Evolutionary conservation across 2,888 invertebrate species (phyloP).

Genomic region (Nemotelus pantherinus): DNA sequence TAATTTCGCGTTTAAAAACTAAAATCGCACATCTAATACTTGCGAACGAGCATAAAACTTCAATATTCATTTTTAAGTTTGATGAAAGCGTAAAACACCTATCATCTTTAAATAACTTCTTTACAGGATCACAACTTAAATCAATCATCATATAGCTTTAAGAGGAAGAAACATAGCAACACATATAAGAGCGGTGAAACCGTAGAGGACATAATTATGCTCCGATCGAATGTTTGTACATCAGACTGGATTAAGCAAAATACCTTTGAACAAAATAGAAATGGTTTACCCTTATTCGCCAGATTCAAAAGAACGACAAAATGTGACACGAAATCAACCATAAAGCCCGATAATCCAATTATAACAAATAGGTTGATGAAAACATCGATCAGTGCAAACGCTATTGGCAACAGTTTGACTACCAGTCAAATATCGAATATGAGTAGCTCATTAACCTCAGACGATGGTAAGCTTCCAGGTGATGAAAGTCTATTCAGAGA

Average conservation of each 20-base stretch:
- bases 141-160: constrained; percentile 63
- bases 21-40: neutral
- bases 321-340: constrained; percentile 6
- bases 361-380: constrained; percentile 56
- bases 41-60: neutral
- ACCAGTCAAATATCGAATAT: constrained; percentile 57
- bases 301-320: constrained; percentile 51
- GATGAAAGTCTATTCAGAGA: constrained; percentile 59
- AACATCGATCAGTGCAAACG: constrained; percentile 62
- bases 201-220: constrained; percentile 62
- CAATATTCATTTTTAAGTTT: too few relatives aligned
- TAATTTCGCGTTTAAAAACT: neutral
- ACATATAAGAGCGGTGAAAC: constrained; percentile 60
- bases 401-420: constrained; percentile 59
- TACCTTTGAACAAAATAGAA: constrained; percentile 40
- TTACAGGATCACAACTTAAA: constrained; percentile 63
- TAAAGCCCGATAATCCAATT: neutral
- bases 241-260: constrained; percentile 58
- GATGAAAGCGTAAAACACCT: neutral
- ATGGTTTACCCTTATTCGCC: constrained; percentile 34
- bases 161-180: constrained; percentile 60
- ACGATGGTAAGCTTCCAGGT: constrained; percentile 54
- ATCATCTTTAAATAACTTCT: constrained; percentile 12
- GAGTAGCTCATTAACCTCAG: constrained; percentile 50
- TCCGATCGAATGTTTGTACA: constrained; percentile 60